A percentile compares a stretch with the other conserved stretches of the same genome.
phyloP scores from a whole-genome alignment of 2,113 vertebrate genomes.

The Heterocephalus glaber region DNA sequence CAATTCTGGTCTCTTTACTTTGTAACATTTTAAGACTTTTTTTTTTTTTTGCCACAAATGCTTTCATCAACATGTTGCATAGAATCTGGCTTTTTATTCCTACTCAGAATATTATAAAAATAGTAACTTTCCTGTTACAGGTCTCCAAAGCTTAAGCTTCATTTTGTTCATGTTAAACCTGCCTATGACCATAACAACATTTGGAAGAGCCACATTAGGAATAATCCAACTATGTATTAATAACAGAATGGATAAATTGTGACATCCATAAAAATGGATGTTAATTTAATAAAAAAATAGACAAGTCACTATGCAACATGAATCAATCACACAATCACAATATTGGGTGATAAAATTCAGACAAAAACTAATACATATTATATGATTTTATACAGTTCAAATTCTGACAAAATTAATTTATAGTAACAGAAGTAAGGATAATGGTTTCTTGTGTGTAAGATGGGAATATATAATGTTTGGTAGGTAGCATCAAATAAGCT shows the following conservation, averaged over 20 bases:
- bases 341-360: neutral
- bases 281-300: neutral
- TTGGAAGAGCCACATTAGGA: neutral
- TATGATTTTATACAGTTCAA: neutral
- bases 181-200: neutral
- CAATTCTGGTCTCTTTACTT: neutral
- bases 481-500: neutral
- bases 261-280: neutral
- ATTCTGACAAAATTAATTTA: neutral
- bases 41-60: neutral
- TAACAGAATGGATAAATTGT: neutral
- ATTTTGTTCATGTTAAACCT: neutral
- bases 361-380: neutral
- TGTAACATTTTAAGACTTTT: neutral
- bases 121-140: neutral
- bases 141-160: neutral
- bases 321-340: neutral
- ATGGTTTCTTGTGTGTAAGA: neutral
- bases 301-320: neutral
- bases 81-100: neutral
- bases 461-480: neutral
- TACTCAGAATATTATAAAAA: neutral
- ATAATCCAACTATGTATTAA: neutral
- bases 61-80: neutral
- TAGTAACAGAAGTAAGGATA: neutral